A percentile compares a stretch with the other conserved stretches of the same genome.
These are phyloP conservation scores for Chiloscyllium punctatum DNA, from an alignment of 2,797 vertebrate species.

Conservation along the genomic window DNA sequence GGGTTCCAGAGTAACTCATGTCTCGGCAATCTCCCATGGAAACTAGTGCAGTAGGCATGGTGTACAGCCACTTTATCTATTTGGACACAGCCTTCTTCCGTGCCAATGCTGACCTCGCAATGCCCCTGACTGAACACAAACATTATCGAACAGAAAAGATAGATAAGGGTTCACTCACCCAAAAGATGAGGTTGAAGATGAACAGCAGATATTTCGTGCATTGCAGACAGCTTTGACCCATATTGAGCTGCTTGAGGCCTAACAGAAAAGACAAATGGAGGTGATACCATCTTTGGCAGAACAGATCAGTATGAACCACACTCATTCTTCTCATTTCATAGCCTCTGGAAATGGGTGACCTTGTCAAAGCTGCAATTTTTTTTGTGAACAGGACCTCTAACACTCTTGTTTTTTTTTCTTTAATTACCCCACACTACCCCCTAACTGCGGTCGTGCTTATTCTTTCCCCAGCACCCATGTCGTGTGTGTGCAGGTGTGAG, in stretches of 20 bases:
- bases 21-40: background rate
- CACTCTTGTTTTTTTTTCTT: no score
- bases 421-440: no score
- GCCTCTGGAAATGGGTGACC: background rate
- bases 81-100: background rate
- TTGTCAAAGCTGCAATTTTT: background rate
- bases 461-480: no score
- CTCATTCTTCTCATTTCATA: background rate
- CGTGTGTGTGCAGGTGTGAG: no score
- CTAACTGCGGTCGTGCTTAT: no score
- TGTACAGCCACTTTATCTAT: background rate
- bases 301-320: background rate
- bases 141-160: background rate
- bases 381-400: no score
- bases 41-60: background rate
- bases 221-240: conserved; percentile 61
- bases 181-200: conserved; percentile 79
- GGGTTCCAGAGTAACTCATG: background rate
- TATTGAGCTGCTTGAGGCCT: conserved; percentile 59
- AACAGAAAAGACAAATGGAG: conserved; percentile 40
- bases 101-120: background rate
- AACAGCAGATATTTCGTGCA: conserved; percentile 82
- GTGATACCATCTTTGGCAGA: background rate
- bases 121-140: background rate
- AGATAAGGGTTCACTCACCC: conserved; percentile 59